Evolutionary conservation across 2,113 vertebrate genomes (phyloP).

Genomic region (Plecotus auritus): DNA sequence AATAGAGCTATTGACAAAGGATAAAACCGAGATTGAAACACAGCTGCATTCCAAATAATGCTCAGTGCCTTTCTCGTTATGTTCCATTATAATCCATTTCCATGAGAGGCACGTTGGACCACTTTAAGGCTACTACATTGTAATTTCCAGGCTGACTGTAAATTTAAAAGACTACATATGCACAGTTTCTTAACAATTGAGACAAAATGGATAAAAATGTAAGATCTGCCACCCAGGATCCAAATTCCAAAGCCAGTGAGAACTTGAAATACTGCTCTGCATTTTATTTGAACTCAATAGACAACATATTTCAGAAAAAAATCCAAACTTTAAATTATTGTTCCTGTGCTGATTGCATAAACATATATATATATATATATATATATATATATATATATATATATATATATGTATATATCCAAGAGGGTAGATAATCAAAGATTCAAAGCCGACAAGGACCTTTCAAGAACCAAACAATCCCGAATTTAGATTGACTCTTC

Average conservation of each 20-base stretch:
- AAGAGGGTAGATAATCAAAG: slow-evolving; percentile 3
- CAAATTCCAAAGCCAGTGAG: not conserved
- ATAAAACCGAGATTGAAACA: slow-evolving; percentile 43
- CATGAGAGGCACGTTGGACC: slow-evolving; percentile 29
- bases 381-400: slow-evolving; percentile 28
- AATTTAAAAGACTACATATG: slow-evolving; percentile 35
- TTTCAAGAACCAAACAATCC: slow-evolving; percentile 22
- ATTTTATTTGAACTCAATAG: slow-evolving; percentile 34
- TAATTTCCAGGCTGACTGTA: slow-evolving; percentile 61
- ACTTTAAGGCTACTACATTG: slow-evolving; percentile 46
- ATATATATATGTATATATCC: slow-evolving; percentile 31
- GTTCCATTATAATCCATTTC: slow-evolving; percentile 29
- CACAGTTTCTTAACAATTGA: slow-evolving; percentile 31
- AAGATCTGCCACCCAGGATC: slow-evolving; percentile 27
- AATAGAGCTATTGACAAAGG: not conserved
- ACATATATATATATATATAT: slow-evolving; percentile 20
- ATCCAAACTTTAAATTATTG: slow-evolving; percentile 20
- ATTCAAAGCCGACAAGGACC: not conserved
- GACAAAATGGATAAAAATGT: not conserved
- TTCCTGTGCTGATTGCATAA: not conserved
- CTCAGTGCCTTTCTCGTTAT: slow-evolving; percentile 8
- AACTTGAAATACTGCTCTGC: slow-evolving; percentile 14
- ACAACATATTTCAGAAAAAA: slow-evolving; percentile 35
- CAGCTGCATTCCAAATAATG: slow-evolving; percentile 21
- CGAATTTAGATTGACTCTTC: slow-evolving; percentile 21